phyloP scores from a whole-genome alignment of 2,888 invertebrate species.

The Tineola bisselliella region DNA sequence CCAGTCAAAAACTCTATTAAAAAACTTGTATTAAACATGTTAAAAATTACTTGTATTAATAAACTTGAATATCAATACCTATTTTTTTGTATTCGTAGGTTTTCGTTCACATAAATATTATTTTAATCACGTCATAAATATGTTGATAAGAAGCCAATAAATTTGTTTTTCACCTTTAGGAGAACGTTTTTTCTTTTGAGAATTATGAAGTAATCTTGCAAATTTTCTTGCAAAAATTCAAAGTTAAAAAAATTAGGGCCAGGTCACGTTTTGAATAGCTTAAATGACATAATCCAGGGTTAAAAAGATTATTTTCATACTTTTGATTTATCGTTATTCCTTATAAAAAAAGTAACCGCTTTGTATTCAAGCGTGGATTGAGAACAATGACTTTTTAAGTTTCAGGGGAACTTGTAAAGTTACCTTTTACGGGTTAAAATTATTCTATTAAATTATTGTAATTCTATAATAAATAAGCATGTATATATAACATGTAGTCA shows the following conservation, averaged over 20 bases:
- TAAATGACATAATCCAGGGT: conserved; percentile 8
- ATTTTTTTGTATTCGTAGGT: not conserved
- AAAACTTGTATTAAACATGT: too few species aligned
- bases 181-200: not conserved
- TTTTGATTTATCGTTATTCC: conserved; percentile 11
- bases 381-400: not conserved
- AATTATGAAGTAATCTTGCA: not conserved
- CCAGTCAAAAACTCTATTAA: too few species aligned
- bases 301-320: conserved; percentile 5
- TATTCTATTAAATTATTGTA: too few species aligned
- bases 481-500: too few species aligned
- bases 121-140: not conserved
- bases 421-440: too few species aligned
- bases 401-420: not conserved
- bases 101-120: not conserved
- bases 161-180: not conserved
- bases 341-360: not conserved
- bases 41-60: too few species aligned
- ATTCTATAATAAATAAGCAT: too few species aligned
- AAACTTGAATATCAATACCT: not conserved
- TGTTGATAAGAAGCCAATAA: not conserved
- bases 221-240: not conserved
- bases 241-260: not conserved
- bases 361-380: not conserved
- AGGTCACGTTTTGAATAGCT: conserved; percentile 7